These are phyloP conservation scores for Dryocosmus kuriphilus DNA, from an alignment of 2,888 invertebrate genomes.

Conservation along the genomic window DNA sequence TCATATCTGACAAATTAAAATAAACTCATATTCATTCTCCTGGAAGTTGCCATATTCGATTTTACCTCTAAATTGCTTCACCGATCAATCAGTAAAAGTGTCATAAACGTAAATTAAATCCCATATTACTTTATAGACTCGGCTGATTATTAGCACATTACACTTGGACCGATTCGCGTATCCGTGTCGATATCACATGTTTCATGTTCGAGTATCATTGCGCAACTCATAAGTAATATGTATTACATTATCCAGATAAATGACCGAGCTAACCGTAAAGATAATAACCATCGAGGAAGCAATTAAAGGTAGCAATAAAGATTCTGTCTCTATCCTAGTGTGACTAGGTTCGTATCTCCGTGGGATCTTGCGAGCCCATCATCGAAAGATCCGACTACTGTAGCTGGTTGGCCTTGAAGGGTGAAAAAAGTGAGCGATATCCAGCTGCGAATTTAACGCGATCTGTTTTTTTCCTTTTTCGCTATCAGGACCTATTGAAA, in stretches of 20 bases:
- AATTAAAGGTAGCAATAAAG: constrained; percentile 70
- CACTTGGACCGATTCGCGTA: constrained; percentile 26
- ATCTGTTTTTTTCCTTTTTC: constrained; percentile 5
- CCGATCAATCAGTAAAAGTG: constrained; percentile 21
- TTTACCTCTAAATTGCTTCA: constrained; percentile 15
- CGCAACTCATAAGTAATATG: constrained; percentile 51
- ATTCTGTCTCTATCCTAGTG: constrained; percentile 48
- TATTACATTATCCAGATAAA: constrained; percentile 69
- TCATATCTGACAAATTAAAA: constrained; percentile 21
- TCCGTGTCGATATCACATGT: constrained; percentile 39
- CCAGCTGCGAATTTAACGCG: constrained; percentile 16
- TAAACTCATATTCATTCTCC: constrained; percentile 4
- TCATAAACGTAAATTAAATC: constrained; percentile 19
- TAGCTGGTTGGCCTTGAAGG: constrained; percentile 35
- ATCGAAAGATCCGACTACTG: constrained; percentile 21
- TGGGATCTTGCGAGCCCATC: constrained; percentile 21
- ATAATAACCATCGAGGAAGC: constrained; percentile 67
- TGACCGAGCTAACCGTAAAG: constrained; percentile 62
- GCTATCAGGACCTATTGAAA: constrained; percentile 39
- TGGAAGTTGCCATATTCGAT: background rate
- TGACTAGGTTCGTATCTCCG: constrained; percentile 14
- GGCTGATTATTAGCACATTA: constrained; percentile 10
- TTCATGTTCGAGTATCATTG: constrained; percentile 43
- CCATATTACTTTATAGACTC: background rate
- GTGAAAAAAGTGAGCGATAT: constrained; percentile 40